Base-by-base conservation (phyloP, 2,888 invertebrate genomes). In the Ectemnius cavifrons region DNA sequence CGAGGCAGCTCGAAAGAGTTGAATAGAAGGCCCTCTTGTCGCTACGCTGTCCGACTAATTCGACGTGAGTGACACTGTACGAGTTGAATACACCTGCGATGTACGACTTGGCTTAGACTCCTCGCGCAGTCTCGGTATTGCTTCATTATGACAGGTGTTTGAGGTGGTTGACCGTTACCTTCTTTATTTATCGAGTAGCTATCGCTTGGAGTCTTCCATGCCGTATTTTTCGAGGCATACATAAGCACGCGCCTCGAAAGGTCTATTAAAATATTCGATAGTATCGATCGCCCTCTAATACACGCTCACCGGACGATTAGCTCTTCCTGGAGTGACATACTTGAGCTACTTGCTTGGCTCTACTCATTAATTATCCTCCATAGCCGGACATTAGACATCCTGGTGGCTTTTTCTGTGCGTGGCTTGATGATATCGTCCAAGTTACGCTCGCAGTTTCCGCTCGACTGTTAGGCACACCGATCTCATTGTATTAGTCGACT, bases 401-500 rank as follows among this genome's bases (percentile, higher is more conserved):
- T n/a, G 18, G 18, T 6, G 52, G 6, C n/a, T 16, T 52, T 52
- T 52, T 52, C 16, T 14, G 3, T 3, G 14, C 52, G 14, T 16
- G 37, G 3, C 8, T 11, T 14, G 52, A 52, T 52, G 16, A 16
- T 52, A 52, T 52, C 52, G 20, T 47, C 20, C 11, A 4, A 47
- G 16, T 16, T 23, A n/a, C 16, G 16, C 14, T 16, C 16, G 16
- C 6, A 52, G 16, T 52, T 52, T 52, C 52, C 52, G 52, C 52
- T 58, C 14, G 20, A 18, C 18, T 20, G 37, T 37, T 37, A 37
- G 58, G 27, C 13, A 58, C 20, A 58, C 58, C 16, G 58, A 5
- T 1, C 58, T 16, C 58, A 58, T 58, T 58, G 58, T 58, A 18
- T 20, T 16, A 45, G 37, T 52, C 23, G 63, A 57, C 61, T 67